A percentile compares a stretch with the other conserved stretches of the same genome.
These are phyloP conservation scores for Bergia sp. DNA, from an alignment of 92 coral and sea anemone species.

Conservation along the genomic window DNA sequence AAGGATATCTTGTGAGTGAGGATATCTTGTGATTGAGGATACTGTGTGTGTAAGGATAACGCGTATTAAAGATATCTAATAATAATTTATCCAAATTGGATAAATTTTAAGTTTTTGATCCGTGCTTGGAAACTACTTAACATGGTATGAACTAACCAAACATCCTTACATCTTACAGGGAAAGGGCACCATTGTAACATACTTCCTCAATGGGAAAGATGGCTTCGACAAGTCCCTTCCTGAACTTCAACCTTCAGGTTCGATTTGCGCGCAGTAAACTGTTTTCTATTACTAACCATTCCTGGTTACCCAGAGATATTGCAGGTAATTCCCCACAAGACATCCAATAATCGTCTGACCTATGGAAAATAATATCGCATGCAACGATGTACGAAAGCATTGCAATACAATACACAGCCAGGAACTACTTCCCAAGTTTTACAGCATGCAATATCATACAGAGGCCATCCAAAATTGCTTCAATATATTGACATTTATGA, in stretches of 20 bases:
- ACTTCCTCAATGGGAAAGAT: slow-evolving; percentile 79
- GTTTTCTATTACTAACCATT: no score
- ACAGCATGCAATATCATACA: background rate
- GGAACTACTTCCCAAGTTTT: background rate
- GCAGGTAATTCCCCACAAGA: background rate
- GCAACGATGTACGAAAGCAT: background rate
- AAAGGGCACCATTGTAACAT: slow-evolving; percentile 85
- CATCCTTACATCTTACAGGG: slow-evolving; percentile 64
- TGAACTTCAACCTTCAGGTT: slow-evolving; percentile 12
- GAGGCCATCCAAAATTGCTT: background rate
- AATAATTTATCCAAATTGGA: background rate
- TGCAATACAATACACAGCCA: background rate
- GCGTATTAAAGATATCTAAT: no score
- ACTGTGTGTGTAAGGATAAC: no score
- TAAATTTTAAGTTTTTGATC: background rate
- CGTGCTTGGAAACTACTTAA: background rate
- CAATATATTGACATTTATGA: no score
- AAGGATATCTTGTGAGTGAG: no score
- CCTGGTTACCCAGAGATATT: background rate
- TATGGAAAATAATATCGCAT: background rate
- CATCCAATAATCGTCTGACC: background rate
- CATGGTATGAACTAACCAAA: background rate
- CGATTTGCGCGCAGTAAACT: background rate
- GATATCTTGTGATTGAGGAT: no score
- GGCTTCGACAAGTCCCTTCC: slow-evolving; percentile 80